phyloP scores from a whole-genome alignment of 2,888 invertebrate species.

The Zhuqinia jingwanae region DNA sequence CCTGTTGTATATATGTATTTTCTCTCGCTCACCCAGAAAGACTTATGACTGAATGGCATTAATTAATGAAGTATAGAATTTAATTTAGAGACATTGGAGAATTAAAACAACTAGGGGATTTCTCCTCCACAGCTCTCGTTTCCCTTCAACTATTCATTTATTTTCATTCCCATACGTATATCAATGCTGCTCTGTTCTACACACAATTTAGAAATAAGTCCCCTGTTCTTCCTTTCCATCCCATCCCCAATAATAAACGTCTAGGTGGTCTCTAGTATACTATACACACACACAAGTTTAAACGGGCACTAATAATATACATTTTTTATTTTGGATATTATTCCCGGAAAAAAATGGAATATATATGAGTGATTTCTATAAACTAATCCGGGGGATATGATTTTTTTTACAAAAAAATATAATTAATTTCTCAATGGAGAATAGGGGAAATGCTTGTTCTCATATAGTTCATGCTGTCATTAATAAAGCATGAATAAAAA shows the following conservation, averaged over 20 bases:
- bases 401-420: not conserved
- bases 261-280: not conserved
- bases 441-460: not conserved
- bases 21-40: conserved; percentile 47
- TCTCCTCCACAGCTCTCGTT: conserved; percentile 62
- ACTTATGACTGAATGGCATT: conserved; percentile 79
- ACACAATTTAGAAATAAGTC: not conserved
- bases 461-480: conserved; percentile 41
- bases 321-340: too few relatives aligned
- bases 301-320: too few relatives aligned
- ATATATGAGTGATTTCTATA: too few relatives aligned
- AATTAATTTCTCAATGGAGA: conserved; percentile 54
- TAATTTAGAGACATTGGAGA: conserved; percentile 79
- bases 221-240: not conserved
- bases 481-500: conserved; percentile 32
- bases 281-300: not conserved
- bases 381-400: too few relatives aligned
- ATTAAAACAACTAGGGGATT: conserved; percentile 78
- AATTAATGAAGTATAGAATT: conserved; percentile 80
- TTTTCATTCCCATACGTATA: conserved; percentile 48
- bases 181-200: conserved; percentile 35
- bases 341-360: too few relatives aligned
- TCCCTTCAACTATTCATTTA: conserved; percentile 67
- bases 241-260: not conserved
- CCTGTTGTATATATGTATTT: conserved; percentile 43